phyloP scores from a whole-genome alignment of 2,888 invertebrate species.

The Coenonympha glycerion region DNA sequence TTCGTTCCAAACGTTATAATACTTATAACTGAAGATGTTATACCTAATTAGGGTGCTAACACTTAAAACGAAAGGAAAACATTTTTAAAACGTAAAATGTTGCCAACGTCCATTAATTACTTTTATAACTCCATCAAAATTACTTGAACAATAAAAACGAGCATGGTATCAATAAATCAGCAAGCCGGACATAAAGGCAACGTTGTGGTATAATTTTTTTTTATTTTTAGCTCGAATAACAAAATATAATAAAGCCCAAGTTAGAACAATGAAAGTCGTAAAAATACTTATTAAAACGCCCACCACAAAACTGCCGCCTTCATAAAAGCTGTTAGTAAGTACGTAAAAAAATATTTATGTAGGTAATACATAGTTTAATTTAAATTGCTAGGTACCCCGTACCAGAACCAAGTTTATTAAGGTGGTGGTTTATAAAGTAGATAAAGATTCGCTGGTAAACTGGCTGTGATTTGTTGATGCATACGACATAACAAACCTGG shows the following conservation, averaged over 20 bases:
- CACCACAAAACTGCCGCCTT: background rate
- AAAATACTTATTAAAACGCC: conserved; percentile 11
- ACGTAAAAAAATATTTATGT: too few species aligned
- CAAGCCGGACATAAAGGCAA: conserved; percentile 8
- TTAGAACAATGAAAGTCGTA: conserved; percentile 9
- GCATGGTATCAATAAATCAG: conserved; percentile 11
- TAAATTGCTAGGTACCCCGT: too few species aligned
- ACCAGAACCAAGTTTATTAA: too few species aligned
- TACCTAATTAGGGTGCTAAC: background rate
- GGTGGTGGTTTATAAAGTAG: too few species aligned
- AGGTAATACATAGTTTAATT: too few species aligned
- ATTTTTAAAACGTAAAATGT: conserved; percentile 1
- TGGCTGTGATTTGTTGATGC: too few species aligned
- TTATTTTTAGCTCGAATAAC: conserved; percentile 12
- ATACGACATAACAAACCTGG: too few species aligned
- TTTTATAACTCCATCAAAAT: conserved; percentile 14
- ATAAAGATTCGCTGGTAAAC: too few species aligned
- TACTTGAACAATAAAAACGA: conserved; percentile 13
- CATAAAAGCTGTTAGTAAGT: background rate
- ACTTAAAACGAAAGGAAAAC: conserved; percentile 6
- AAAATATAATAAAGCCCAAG: conserved; percentile 7
- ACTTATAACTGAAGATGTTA: too few species aligned
- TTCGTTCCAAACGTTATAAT: too few species aligned
- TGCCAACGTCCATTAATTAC: conserved; percentile 7
- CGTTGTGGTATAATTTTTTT: conserved; percentile 13